A percentile compares a stretch with the other conserved stretches of the same genome.
Evolutionary conservation across 2,113 vertebrate genomes (phyloP).

Genomic region (Amphilophus citrinellus): DNA sequence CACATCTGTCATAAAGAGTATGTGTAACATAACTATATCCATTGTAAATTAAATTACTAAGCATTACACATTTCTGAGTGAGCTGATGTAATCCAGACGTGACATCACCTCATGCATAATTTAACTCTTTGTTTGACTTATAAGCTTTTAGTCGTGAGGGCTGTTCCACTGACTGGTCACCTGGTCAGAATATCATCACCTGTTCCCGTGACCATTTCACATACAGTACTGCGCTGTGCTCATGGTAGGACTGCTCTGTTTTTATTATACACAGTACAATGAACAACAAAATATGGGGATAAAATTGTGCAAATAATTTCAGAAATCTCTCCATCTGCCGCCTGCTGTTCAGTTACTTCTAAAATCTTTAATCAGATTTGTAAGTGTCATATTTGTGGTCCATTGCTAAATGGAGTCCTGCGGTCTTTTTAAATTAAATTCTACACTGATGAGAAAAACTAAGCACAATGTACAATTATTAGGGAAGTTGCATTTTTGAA

Average conservation of each 20-base stretch:
- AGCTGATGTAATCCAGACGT: not conserved
- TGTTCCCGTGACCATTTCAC: slow-evolving; percentile 69
- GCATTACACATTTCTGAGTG: not conserved
- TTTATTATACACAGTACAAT: not conserved
- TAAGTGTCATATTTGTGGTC: no score
- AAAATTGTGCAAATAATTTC: not conserved
- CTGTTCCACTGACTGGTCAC: not conserved
- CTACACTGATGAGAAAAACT: no score
- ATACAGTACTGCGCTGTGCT: slow-evolving; percentile 57
- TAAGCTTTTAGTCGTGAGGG: not conserved
- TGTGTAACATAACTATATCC: no score
- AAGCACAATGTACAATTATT: no score
- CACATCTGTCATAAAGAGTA: not conserved
- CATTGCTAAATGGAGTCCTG: no score
- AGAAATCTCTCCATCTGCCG: not conserved
- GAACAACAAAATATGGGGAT: not conserved
- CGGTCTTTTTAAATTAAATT: no score
- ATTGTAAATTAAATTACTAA: no score
- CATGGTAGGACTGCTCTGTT: slow-evolving; percentile 38
- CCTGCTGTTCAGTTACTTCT: no score
- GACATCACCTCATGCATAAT: not conserved
- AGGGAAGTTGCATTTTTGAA: no score
- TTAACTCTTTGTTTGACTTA: not conserved
- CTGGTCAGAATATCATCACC: not conserved
- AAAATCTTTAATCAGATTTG: no score